Conservation (phyloP, 2,888 invertebrate species). For the Pecten maximus region DNA sequence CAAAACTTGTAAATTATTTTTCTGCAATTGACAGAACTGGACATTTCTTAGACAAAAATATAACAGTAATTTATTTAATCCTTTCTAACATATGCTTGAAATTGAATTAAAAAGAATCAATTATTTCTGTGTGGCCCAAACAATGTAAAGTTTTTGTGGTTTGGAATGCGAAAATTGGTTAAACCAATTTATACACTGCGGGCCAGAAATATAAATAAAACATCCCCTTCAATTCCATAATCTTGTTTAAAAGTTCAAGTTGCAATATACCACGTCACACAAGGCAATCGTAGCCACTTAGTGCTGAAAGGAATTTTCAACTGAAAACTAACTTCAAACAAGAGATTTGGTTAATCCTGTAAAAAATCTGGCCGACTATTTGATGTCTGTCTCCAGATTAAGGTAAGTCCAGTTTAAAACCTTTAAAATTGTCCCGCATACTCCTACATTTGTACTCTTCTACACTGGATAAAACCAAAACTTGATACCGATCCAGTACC, state of each 20-base stretch:
- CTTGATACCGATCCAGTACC: background rate
- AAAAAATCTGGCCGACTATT: constrained; percentile 7
- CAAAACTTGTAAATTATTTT: background rate
- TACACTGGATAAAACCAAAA: background rate
- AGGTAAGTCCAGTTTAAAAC: background rate
- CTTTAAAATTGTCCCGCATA: background rate
- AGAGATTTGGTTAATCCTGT: background rate
- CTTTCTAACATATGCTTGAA: background rate
- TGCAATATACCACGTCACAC: background rate
- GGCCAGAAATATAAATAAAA: constrained; percentile 15
- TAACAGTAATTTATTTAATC: background rate
- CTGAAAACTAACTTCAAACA: constrained; percentile 2
- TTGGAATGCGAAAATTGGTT: background rate
- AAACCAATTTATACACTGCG: background rate
- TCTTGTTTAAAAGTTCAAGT: background rate
- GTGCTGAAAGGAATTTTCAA: background rate
- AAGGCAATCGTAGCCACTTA: background rate
- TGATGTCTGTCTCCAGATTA: background rate
- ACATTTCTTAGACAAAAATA: background rate
- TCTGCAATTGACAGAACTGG: background rate
- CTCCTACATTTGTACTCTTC: background rate
- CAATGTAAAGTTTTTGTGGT: background rate
- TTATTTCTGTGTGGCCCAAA: background rate
- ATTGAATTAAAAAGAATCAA: background rate
- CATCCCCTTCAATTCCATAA: background rate